Evolutionary conservation across 2,797 vertebrate species (phyloP), one percentile per base, ranked within the genome.

Genomic region (Sebastolobus altivelis): DNA sequence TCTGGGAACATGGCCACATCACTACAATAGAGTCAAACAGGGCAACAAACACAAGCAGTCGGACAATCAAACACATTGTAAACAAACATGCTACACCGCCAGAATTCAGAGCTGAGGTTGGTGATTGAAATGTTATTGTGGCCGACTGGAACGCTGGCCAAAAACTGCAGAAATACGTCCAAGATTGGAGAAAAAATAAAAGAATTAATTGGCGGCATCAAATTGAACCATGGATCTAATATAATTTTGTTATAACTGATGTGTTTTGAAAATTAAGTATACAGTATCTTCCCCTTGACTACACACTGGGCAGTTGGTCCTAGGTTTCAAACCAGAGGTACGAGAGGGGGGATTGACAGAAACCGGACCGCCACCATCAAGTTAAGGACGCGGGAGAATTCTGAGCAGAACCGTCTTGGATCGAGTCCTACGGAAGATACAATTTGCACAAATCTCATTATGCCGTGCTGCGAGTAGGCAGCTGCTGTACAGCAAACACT

Each of bases 381-480:
- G 73, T 76, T 67, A 37, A 55, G 56, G 27, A 80, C 3, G 55
- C n/a, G 1, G 13, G 55, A 67, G 58, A 56, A 75, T 81, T 37
- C 58, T 37, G 18, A 55, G 72, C 69, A 59, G 43, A 62, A 25
- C 72, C 37, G 2, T 61, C 62, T 73, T 79, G 73, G 79, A 82
- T 69, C 8, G 65, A 82, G 60, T 85, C 86, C 80, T 82, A 80
- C 67, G 40, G 18, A 77, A 68, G 56, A 79, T 70, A 71, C 71
- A 65, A 73, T 82, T 88, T 80, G 82, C 84, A 81, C 79, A 86
- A 87, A 90, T 88, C 85, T 89, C 83, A 89, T 90, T 89, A 89
- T 33, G 71, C 35, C 22, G 33, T 52, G 77, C 60, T 65, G 80
- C 16, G 81, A 87, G 82, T 80, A 86, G 85, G 89, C 69, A 85